Base-by-base conservation (phyloP, 92 coral and sea anemone species). In the Heliopora coerulea region DNA sequence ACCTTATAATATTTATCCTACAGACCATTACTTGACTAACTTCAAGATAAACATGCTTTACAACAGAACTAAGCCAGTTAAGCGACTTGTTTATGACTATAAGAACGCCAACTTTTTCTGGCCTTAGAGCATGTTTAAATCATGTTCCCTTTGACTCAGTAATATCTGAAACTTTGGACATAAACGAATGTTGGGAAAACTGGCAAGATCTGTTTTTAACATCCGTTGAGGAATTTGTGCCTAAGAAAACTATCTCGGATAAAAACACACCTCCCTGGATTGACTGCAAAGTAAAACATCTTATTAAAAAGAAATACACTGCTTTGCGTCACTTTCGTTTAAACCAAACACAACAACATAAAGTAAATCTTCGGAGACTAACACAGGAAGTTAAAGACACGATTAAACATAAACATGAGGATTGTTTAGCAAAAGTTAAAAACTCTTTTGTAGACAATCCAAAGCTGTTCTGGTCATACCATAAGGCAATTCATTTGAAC, bases 211-310 rank as follows among this genome's bases (percentile, higher is more conserved):
- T n/a, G n/a, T n/a, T n/a, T n/a, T n/a, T n/a, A 37, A 68, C 83
- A 13, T 52, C 86, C 41, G 78, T 70, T 63, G 86, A 73, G 13
- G 67, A 85, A 49, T 75, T 66, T 57, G 69, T 84, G 19, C 83
- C 86, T 9, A 58, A 65, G 32, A 81, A 74, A 72, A 41, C 61
- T 56, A 48, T 84, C 54, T 54, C 61, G 24, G 88, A 84, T 54
- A 84, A 52, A n/a, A 85, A 80, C 79, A 59, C 82, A 29, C 84
- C 89, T 67, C 89, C 85, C 6, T 80, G 85, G 89, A 85, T 80
- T 23, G 86, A 86, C 86, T 62, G 74, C 44, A 83, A 86, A 78
- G 80, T 81, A 21, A 49, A 59, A 28, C 48, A 32, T 72, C 75
- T 68, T 19, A 68, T 68, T 46, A 37, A 31, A 18, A 54, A 54